A percentile compares a stretch with the other conserved stretches of the same genome.
These are phyloP conservation scores for Serinus canaria DNA, from an alignment of 2,113 vertebrate species.

Conservation along the genomic window DNA sequence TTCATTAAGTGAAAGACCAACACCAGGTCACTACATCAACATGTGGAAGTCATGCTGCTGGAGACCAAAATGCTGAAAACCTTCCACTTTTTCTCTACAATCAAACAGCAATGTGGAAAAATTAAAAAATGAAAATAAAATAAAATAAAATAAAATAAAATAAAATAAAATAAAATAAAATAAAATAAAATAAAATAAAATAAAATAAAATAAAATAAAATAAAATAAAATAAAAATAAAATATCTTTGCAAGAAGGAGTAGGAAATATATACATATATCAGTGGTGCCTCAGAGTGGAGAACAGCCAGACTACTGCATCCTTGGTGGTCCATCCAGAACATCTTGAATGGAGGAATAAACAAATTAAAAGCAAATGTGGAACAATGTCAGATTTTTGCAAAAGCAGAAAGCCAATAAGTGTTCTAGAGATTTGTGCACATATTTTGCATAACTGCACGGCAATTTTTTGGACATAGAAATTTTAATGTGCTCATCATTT, in stretches of 20 bases:
- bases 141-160: too few species aligned
- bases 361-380: constrained; percentile 4
- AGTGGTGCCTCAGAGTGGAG: not conserved
- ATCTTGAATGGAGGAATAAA: not conserved
- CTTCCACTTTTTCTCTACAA: not conserved
- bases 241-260: not conserved
- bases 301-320: not conserved
- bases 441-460: not conserved
- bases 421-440: not conserved
- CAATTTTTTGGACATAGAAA: not conserved
- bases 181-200: not conserved
- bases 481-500: not conserved
- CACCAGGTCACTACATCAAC: not conserved
- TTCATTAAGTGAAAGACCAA: not conserved
- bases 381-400: not conserved
- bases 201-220: not conserved
- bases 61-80: not conserved
- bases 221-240: not conserved
- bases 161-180: too few species aligned
- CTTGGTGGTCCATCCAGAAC: constrained; percentile 13
- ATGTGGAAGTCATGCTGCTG: not conserved
- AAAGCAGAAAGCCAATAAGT: not conserved
- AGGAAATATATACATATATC: not conserved
- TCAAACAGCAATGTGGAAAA: not conserved
- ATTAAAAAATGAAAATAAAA: not conserved